These are phyloP conservation scores for Seira sanloemensis DNA, from an alignment of 2,888 invertebrate species.

Conservation along the genomic window DNA sequence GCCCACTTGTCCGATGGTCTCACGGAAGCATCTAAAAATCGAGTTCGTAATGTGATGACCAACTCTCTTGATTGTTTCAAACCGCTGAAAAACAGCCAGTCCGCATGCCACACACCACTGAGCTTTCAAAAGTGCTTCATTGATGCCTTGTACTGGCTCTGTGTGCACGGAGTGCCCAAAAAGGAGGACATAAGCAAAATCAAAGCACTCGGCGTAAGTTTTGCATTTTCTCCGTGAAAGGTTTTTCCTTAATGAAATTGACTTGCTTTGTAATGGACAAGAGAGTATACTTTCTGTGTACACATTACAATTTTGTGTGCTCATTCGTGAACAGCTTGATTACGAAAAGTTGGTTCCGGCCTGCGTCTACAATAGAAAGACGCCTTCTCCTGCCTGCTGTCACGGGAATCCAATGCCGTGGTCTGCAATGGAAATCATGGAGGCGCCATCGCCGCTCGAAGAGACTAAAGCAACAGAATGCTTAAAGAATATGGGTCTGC, in stretches of 20 bases:
- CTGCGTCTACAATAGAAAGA: slow-evolving; percentile 53
- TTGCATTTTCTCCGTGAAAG: background rate
- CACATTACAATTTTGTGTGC: background rate
- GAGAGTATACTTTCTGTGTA: background rate
- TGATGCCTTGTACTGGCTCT: slow-evolving; percentile 63
- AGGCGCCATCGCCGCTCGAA: slow-evolving; percentile 65
- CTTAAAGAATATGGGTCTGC: slow-evolving; percentile 57
- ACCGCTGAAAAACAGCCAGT: slow-evolving; percentile 59
- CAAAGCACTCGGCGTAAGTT: slow-evolving; percentile 42
- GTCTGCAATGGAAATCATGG: slow-evolving; percentile 66
- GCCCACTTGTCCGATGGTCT: slow-evolving; percentile 57
- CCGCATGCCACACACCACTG: slow-evolving; percentile 63
- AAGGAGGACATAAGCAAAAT: slow-evolving; percentile 50
- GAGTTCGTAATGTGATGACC: slow-evolving; percentile 54
- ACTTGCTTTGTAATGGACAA: background rate
- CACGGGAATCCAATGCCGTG: slow-evolving; percentile 69
- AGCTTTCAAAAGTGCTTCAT: slow-evolving; percentile 69
- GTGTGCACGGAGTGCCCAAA: slow-evolving; percentile 56
- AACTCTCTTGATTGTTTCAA: slow-evolving; percentile 60
- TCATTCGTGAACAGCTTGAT: slow-evolving; percentile 47
- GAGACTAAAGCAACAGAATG: slow-evolving; percentile 55
- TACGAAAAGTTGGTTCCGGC: slow-evolving; percentile 53
- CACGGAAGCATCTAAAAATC: slow-evolving; percentile 32
- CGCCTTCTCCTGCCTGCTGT: slow-evolving; percentile 63
- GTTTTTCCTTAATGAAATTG: background rate